Conservation (phyloP, 2,888 invertebrate species). For the Chymomyza amoena region DNA sequence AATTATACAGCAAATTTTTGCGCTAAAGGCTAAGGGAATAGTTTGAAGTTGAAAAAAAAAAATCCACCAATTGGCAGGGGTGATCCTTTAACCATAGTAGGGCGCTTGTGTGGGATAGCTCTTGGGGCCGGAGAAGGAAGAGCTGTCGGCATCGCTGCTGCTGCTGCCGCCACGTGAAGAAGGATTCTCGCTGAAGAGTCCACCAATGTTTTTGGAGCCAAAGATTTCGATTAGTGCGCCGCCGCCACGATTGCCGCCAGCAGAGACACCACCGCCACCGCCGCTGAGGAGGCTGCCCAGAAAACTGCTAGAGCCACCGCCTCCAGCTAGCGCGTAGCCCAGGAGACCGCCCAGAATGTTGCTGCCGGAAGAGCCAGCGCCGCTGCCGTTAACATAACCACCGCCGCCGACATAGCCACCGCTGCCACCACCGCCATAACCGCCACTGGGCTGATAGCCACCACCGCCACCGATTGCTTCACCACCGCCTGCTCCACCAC, state of each 20-base stretch:
- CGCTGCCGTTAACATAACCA: slow-evolving; percentile 38
- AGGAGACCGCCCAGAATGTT: slow-evolving; percentile 71
- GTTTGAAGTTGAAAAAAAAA: neutral
- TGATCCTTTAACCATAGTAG: slow-evolving; percentile 53
- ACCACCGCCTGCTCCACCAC: slow-evolving; percentile 57
- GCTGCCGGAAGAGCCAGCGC: slow-evolving; percentile 49
- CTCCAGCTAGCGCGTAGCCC: slow-evolving; percentile 64
- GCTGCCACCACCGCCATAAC: slow-evolving; percentile 47
- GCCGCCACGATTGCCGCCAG: slow-evolving; percentile 39
- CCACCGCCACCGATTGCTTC: slow-evolving; percentile 53
- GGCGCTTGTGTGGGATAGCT: slow-evolving; percentile 78
- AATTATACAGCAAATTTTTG: neutral
- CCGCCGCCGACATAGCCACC: slow-evolving; percentile 36
- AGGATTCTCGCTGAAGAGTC: slow-evolving; percentile 78
- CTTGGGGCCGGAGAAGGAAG: slow-evolving; percentile 54
- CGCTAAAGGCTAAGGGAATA: neutral
- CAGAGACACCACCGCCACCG: slow-evolving; percentile 26
- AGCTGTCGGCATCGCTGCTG: slow-evolving; percentile 34
- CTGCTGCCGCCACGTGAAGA: slow-evolving; percentile 49
- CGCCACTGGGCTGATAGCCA: slow-evolving; percentile 50
- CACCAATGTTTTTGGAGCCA: slow-evolving; percentile 75
- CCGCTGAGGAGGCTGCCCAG: slow-evolving; percentile 49
- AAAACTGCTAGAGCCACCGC: slow-evolving; percentile 49
- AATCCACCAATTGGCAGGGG: neutral
- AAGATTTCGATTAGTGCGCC: slow-evolving; percentile 74